These are phyloP conservation scores for Pseudobourletiella spinata DNA, from an alignment of 1,140 invertebrate species.

Conservation along the genomic window DNA sequence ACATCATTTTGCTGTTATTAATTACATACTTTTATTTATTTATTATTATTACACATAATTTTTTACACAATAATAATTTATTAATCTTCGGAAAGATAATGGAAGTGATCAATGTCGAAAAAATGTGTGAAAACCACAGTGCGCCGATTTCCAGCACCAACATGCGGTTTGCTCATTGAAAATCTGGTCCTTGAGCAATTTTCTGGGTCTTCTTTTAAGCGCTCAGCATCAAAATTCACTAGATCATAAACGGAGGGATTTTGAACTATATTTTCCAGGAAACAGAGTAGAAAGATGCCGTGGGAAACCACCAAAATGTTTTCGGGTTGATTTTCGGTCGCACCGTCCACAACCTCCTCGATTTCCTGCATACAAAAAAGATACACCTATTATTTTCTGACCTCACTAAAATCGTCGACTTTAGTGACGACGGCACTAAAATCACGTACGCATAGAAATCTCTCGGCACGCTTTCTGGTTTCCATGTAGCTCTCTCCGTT, in stretches of 20 bases:
- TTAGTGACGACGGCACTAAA: too few relatives aligned
- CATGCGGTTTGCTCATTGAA: not conserved
- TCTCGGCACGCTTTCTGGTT: not conserved
- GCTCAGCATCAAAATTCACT: not conserved
- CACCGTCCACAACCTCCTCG: not conserved
- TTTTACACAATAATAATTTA: too few relatives aligned
- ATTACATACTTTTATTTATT: too few relatives aligned
- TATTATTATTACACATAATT: too few relatives aligned
- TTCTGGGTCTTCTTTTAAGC: not conserved
- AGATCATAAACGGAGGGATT: not conserved
- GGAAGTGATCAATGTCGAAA: not conserved
- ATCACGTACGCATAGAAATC: not conserved
- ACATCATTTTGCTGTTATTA: too few relatives aligned
- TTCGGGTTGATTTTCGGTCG: not conserved
- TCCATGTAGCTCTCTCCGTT: not conserved
- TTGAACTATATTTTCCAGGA: not conserved
- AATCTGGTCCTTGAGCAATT: not conserved
- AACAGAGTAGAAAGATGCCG: not conserved
- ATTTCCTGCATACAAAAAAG: not conserved
- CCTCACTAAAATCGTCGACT: too few relatives aligned
- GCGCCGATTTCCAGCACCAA: not conserved
- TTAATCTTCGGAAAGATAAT: too few relatives aligned
- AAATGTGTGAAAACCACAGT: not conserved
- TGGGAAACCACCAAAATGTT: not conserved
- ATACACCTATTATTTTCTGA: too few relatives aligned